Base-by-base conservation (phyloP, 2,113 vertebrate species). In the Varanus salvator region DNA sequence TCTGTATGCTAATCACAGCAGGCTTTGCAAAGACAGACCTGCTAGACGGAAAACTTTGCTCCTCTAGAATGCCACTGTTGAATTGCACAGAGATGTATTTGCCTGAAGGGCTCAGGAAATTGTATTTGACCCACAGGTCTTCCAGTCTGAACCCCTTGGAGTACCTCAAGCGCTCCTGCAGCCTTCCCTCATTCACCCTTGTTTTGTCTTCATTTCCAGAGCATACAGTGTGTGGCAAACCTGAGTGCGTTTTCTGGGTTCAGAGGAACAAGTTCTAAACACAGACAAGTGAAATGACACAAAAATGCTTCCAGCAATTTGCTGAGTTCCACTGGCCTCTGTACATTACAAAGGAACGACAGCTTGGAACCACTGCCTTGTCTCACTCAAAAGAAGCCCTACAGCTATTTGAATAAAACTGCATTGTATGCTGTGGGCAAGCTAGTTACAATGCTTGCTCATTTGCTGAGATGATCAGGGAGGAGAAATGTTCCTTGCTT, bases 241-340 rank as follows among this genome's bases (percentile, higher is more conserved):
- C 85, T 87, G 34, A 85, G 23, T 8, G 19, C 48, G 48, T 29
- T 50, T 90, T 80, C 66, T 87, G 88, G 83, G 69, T 64, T 34
- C 77, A 60, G n/a, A 86, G 68, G 72, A 91, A 78, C 27, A 68
- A 27, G 8, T 1, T 0, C 0, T 38, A 52, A 83, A 72, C 69
- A n/a, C 82, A 91, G 81, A 44, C 81, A 89, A 92, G 81, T 3
- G 91, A 89, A 50, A 94, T 81, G 0, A 11, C 85, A 88, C 90
- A 8, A 68, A 91, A 90, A 77, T 0, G 1, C 29, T 76, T 8
- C 1, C 29, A 85, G 23, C 5, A 0, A 60, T 85, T 23, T 80
- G 0, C 23, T 71, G 0, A 7, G n/a, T 74, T 93, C 92, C 86
- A 5, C 15, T 27, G 3, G 8, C 21, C 84, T 86, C 27, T 6